phyloP scores from a whole-genome alignment of 2,888 invertebrate genomes.

The Amphipyra tragopoginis region DNA sequence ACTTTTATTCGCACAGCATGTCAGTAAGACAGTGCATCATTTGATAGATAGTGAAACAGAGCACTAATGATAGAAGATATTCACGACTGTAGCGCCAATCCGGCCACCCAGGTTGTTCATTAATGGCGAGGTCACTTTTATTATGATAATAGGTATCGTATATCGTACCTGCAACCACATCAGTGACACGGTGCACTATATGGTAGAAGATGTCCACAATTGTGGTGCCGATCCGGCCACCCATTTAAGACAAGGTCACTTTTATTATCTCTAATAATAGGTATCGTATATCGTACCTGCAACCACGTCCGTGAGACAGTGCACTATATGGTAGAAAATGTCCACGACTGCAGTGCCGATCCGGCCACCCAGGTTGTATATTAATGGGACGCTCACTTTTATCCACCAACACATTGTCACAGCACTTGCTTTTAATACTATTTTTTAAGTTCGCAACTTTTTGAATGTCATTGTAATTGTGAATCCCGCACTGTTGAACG shows the following conservation, averaged over 20 bases:
- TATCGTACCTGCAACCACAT: constrained; percentile 77
- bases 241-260: neutral
- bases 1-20: too few relatives aligned
- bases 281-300: constrained; percentile 76
- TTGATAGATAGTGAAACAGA: too few relatives aligned
- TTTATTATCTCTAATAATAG: neutral
- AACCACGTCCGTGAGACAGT: constrained; percentile 78
- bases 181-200: constrained; percentile 29
- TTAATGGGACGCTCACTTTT: constrained; percentile 79
- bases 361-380: constrained; percentile 77
- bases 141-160: neutral
- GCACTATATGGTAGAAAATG: constrained; percentile 70
- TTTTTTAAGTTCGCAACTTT: constrained; percentile 10
- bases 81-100: too few relatives aligned
- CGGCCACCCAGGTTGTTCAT: too few relatives aligned
- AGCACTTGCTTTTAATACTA: neutral
- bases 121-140: too few relatives aligned
- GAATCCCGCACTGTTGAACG: too few relatives aligned
- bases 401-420: constrained; percentile 85
- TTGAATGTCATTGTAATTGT: constrained; percentile 28
- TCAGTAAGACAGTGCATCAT: too few relatives aligned
- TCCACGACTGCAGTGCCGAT: constrained; percentile 71
- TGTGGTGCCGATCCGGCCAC: too few relatives aligned
- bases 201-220: too few relatives aligned
- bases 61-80: too few relatives aligned